A percentile compares a stretch with the other conserved stretches of the same genome.
Evolutionary conservation across 2,113 vertebrate genomes (phyloP).

Genomic region (Syrmaticus mikado): DNA sequence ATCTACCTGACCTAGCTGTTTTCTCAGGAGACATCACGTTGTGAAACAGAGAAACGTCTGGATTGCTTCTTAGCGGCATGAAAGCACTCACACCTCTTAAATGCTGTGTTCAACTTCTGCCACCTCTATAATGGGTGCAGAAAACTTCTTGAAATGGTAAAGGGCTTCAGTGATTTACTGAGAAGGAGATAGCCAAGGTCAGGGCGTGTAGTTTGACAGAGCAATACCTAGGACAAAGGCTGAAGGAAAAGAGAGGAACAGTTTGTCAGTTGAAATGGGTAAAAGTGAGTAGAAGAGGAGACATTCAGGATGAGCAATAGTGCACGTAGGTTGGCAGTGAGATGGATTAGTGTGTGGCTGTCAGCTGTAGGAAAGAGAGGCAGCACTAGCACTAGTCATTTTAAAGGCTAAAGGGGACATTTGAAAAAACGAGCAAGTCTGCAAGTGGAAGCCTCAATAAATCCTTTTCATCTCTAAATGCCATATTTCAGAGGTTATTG

Average conservation of each 20-base stretch:
- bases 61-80: not conserved
- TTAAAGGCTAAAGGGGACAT: not conserved
- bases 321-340: rapidly evolving
- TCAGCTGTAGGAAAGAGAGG: not conserved
- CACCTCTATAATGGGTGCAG: not conserved
- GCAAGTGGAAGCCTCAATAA: not conserved
- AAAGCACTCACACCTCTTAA: not conserved
- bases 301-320: not conserved
- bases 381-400: not conserved
- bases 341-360: not conserved
- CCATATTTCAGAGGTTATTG: not conserved
- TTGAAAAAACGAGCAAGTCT: not conserved
- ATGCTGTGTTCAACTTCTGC: not conserved
- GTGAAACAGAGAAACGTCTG: not conserved
- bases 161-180: not conserved
- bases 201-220: not conserved
- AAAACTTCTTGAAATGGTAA: constrained; percentile 22
- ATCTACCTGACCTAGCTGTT: not conserved
- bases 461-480: not conserved
- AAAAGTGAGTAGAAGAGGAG: not conserved
- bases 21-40: rapidly evolving
- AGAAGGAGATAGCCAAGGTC: not conserved
- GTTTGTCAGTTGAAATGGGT: not conserved
- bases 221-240: not conserved
- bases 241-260: not conserved